These are phyloP conservation scores for Halocaridina rubra DNA, from an alignment of 2,888 invertebrate species.

Conservation along the genomic window DNA sequence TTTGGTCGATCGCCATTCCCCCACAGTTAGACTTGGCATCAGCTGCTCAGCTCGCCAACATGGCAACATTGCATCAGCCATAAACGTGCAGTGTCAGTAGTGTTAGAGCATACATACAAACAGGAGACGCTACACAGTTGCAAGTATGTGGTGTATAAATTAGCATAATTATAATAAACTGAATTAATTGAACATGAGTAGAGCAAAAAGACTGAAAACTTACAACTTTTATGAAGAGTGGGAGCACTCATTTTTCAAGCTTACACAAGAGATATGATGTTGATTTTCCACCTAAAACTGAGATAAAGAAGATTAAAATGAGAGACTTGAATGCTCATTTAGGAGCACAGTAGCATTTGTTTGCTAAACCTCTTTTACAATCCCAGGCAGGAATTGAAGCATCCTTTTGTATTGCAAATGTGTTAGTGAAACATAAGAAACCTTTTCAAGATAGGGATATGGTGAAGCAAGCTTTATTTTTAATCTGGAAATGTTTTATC, in stretches of 20 bases:
- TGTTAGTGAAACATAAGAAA: too few species aligned
- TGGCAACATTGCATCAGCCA: not conserved
- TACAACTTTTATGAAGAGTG: too few species aligned
- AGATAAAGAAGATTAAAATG: not conserved
- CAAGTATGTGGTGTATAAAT: not conserved
- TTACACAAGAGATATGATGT: not conserved
- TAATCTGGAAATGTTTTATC: not conserved
- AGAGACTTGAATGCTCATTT: not conserved
- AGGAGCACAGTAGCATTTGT: not conserved
- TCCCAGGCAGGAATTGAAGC: not conserved
- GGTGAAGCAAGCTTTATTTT: not conserved
- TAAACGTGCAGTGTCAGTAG: not conserved
- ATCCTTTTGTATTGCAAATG: too few species aligned
- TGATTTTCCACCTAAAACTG: not conserved
- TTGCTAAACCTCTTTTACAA: not conserved
- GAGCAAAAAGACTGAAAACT: too few species aligned
- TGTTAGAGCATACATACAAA: not conserved
- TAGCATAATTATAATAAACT: too few species aligned
- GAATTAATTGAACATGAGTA: too few species aligned
- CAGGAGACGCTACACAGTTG: not conserved
- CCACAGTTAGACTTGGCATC: too few species aligned
- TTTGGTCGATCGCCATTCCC: too few species aligned
- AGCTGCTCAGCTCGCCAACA: too few species aligned
- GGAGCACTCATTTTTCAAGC: too few species aligned
- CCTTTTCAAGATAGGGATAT: conserved; percentile 1